Conservation (phyloP, 2,113 vertebrate species). For the Cololabis saira region DNA sequence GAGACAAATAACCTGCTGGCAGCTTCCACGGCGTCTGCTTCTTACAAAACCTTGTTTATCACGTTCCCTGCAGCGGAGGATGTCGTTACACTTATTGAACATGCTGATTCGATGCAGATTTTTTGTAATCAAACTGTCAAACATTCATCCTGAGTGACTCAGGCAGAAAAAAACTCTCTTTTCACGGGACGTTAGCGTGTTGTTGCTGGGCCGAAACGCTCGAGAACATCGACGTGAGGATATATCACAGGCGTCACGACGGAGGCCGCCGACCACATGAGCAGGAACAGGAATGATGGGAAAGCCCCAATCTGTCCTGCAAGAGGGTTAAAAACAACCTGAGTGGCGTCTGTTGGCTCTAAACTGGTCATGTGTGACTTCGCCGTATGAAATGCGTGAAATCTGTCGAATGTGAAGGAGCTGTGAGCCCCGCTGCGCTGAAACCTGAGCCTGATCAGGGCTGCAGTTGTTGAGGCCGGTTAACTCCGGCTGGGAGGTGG, state of each 20-base stretch:
- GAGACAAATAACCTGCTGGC: background rate
- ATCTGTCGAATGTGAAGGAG: background rate
- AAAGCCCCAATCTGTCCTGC: background rate
- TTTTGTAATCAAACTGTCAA: no score
- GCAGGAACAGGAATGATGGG: no score
- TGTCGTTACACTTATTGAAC: background rate
- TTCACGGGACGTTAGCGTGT: no score
- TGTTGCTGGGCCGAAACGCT: no score
- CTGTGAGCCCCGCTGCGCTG: background rate
- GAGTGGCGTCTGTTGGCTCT: background rate
- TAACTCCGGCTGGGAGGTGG: background rate
- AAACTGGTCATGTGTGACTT: background rate
- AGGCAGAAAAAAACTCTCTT: no score
- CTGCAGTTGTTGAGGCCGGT: background rate
- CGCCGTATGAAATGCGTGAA: background rate
- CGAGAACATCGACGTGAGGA: no score
- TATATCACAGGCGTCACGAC: no score
- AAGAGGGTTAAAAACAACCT: background rate
- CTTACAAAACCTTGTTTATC: background rate
- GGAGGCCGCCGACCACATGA: no score
- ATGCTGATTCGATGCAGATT: background rate
- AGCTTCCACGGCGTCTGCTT: background rate
- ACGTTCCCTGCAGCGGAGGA: background rate
- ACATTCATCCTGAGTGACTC: no score
- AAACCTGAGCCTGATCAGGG: slow-evolving; percentile 13